These are phyloP conservation scores for Sisyra nigra DNA, from an alignment of 2,888 invertebrate genomes.

Conservation along the genomic window DNA sequence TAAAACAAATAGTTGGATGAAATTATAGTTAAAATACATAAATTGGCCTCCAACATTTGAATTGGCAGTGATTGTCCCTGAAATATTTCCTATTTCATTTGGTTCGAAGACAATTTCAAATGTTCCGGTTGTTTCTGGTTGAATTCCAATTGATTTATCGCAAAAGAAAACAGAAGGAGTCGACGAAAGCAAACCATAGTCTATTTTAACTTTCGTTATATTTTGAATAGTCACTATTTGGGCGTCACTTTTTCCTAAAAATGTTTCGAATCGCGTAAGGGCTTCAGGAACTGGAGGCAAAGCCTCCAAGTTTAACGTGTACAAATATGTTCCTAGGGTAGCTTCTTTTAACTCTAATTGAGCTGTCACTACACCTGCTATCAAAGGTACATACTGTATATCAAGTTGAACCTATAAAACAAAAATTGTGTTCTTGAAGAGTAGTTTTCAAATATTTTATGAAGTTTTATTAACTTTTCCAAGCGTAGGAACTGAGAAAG, in stretches of 20 bases:
- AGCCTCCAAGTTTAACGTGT: constrained; percentile 17
- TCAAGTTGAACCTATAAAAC: constrained; percentile 12
- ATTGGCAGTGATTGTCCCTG: constrained; percentile 16
- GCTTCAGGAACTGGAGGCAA: constrained; percentile 17
- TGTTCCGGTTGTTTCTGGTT: constrained; percentile 12
- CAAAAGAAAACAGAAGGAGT: constrained; percentile 16
- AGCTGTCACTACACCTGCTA: constrained; percentile 12
- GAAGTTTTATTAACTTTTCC: not conserved
- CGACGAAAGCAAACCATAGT: constrained; percentile 18
- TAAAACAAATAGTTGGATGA: not conserved
- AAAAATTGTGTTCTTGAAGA: too few species aligned
- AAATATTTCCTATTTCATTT: constrained; percentile 17
- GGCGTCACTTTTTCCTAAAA: constrained; percentile 17
- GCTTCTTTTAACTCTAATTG: constrained; percentile 14
- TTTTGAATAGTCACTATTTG: constrained; percentile 17
- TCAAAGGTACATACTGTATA: constrained; percentile 18
- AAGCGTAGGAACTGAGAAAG: not conserved
- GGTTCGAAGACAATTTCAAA: constrained; percentile 21
- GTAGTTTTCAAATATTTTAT: too few species aligned
- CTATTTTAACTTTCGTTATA: constrained; percentile 13
- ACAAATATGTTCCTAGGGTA: constrained; percentile 18
- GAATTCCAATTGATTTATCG: constrained; percentile 11
- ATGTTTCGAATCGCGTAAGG: constrained; percentile 16
- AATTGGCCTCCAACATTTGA: constrained; percentile 21
- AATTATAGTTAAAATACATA: constrained; percentile 16